Evolutionary conservation across 2,888 invertebrate genomes (phyloP), one percentile per base, ranked within the genome.

Genomic region (Dolichopus griseipennis): DNA sequence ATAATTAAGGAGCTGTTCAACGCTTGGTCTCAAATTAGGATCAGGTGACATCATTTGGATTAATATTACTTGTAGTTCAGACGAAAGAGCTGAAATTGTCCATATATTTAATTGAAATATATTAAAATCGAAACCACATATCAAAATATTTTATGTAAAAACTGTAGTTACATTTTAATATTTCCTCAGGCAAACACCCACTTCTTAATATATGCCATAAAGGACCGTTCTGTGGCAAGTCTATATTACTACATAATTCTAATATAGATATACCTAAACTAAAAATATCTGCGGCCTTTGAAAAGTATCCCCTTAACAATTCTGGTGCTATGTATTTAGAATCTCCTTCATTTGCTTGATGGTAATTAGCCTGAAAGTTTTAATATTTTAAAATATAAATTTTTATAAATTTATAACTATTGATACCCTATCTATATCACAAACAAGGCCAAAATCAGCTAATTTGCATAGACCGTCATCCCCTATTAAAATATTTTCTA

Each of bases 291-390:
- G 89, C 90, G 22, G 88, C 85, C 73, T 87, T 86, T 3, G 87
- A 85, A 76, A 89, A 88, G 61, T 82, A 79, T 21, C 85, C 86
- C 71, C 86, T 83, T 76, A 91, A 81, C 22, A 90, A 82, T 81
- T 92, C 91, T 34, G 87, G 85, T 0, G 91, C 90, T 73, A 92
- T 81, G 77, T 92, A 92, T 72, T 88, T 87, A 0, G 88, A 86
- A 79, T 92, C 92, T 0, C 91, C 91, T 79, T 91, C 90, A 9
- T 85, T 85, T 15, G 85, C 84, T 71, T 86, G 84, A 69, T 83
- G 80, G 18, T 82, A 79, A 73, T 85, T 84, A 41, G 83, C 81
- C 83, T 85, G 70, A 9, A 79, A n/a, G n/a, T 76, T n/a, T 67
- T 67, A 68, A 37, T 66, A 67, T 61, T 34, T 52, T n/a, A n/a